Base-by-base conservation (phyloP, 2,113 vertebrate genomes). In the Callaeas wilsoni region DNA sequence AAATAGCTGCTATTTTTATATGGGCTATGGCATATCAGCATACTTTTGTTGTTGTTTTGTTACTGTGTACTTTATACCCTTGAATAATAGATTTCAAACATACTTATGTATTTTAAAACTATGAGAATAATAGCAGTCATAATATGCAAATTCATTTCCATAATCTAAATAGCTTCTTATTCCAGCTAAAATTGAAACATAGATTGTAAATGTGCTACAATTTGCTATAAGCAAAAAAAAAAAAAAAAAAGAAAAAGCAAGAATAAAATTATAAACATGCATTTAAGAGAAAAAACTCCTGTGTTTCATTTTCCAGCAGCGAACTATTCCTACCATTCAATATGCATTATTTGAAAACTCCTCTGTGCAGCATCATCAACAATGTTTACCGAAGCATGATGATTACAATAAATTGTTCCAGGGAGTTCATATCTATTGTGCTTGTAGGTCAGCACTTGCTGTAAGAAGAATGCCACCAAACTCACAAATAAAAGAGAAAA, bases 371-470 rank as follows among this genome's bases (percentile, higher is more conserved):
- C 78, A 85, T 33, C 63, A 85, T 83, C 89, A 93, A 88, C 84
- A 82, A 39, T 78, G 89, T 70, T 95, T 92, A 85, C 25, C 3
- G 33, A 80, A 93, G 84, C 94, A 83, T 85, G 56, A 91, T 84
- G 84, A 94, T 85, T 85, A 87, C 39, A 57, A 91, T 50, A 87
- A 87, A 94, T 62, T 83, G 67, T 93, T 87, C n/a, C 33, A 55
- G 74, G 23, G 69, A 91, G 49, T 85, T 90, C 19, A 13, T 71
- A 80, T 90, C 42, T 83, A 63, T 77, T 83, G 75, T 94, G 59
- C 44, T 69, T 62, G 30, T 70, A 73, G 65, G 71, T 80, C 20
- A 3, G 39, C 56, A 73, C 42, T 94, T 75, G 49, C 74, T 90
- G 50, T 29, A 90, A 80, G 27, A 91, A 77, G 52, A 29, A 11